phyloP scores from a whole-genome alignment of 2,888 invertebrate genomes.

The Acleris laterana region DNA sequence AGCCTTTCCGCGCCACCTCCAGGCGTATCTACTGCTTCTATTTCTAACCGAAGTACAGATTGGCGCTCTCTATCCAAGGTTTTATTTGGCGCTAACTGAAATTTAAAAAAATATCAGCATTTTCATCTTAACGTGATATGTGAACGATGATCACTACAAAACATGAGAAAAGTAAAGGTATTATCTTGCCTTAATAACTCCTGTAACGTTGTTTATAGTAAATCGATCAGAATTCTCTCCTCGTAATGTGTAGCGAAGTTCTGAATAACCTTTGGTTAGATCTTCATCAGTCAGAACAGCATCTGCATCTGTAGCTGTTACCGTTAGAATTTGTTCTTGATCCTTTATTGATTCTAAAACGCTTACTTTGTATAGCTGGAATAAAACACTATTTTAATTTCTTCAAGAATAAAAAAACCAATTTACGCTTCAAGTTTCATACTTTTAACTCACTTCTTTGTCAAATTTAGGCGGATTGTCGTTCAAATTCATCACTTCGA shows the following conservation, averaged over 20 bases:
- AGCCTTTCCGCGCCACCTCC: slow-evolving; percentile 87
- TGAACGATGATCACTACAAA: background rate
- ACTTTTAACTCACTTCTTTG: slow-evolving; percentile 74
- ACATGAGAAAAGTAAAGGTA: background rate
- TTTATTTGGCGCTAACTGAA: slow-evolving; percentile 85
- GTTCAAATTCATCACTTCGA: slow-evolving; percentile 90
- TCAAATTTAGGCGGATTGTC: slow-evolving; percentile 91
- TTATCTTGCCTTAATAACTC: slow-evolving; percentile 85
- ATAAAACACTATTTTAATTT: slow-evolving; percentile 36
- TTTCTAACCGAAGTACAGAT: slow-evolving; percentile 87
- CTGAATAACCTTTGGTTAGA: slow-evolving; percentile 86
- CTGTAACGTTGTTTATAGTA: slow-evolving; percentile 87
- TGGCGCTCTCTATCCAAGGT: slow-evolving; percentile 90
- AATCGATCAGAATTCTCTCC: slow-evolving; percentile 91
- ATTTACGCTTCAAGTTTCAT: background rate
- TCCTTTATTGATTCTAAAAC: slow-evolving; percentile 88
- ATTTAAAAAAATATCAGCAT: slow-evolving; percentile 29
- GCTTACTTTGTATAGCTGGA: slow-evolving; percentile 87
- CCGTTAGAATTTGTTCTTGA: slow-evolving; percentile 87
- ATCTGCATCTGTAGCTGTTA: slow-evolving; percentile 89
- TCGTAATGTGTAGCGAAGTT: slow-evolving; percentile 88
- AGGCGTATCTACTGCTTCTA: slow-evolving; percentile 90
- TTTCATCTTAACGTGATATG: background rate
- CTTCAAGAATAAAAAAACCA: background rate
- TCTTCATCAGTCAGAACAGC: slow-evolving; percentile 84